phyloP scores from a whole-genome alignment of 2,113 vertebrate genomes.

The Tautogolabrus adspersus region DNA sequence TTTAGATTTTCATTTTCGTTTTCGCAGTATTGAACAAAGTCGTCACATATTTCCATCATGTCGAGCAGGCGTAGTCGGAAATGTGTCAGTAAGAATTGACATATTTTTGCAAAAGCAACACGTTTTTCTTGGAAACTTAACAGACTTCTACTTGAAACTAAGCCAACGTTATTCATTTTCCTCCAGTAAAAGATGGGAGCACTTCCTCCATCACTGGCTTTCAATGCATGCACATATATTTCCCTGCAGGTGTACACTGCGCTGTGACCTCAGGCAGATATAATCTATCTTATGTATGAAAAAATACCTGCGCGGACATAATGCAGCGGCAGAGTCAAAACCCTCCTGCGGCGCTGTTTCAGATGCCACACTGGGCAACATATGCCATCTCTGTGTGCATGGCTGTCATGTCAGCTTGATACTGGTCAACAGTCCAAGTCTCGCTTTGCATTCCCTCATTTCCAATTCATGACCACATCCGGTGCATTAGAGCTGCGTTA shows the following conservation, averaged over 20 bases:
- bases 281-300: conserved; percentile 28
- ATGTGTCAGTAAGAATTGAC: too few species aligned
- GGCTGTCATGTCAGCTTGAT: conserved; percentile 72
- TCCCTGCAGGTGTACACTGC: neutral
- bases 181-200: neutral
- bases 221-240: neutral
- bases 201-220: too few species aligned
- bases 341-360: conserved; percentile 51
- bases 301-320: conserved; percentile 10
- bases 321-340: conserved; percentile 23
- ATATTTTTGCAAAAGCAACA: too few species aligned
- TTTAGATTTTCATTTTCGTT: too few species aligned
- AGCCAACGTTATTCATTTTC: neutral
- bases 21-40: too few species aligned
- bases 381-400: conserved; percentile 64
- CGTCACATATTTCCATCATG: too few species aligned
- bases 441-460: conserved; percentile 66
- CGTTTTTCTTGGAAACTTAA: neutral
- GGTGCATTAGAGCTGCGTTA: conserved; percentile 41
- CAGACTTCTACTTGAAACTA: neutral
- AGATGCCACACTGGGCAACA: conserved; percentile 66
- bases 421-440: conserved; percentile 61
- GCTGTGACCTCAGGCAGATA: conserved; percentile 10
- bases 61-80: too few species aligned
- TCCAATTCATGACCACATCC: conserved; percentile 65